Percentiles rank a stretch among this genome's conserved stretches.
Evolutionary conservation across 1,140 invertebrate species (phyloP).

Genomic region (Hycleus cichorii): DNA sequence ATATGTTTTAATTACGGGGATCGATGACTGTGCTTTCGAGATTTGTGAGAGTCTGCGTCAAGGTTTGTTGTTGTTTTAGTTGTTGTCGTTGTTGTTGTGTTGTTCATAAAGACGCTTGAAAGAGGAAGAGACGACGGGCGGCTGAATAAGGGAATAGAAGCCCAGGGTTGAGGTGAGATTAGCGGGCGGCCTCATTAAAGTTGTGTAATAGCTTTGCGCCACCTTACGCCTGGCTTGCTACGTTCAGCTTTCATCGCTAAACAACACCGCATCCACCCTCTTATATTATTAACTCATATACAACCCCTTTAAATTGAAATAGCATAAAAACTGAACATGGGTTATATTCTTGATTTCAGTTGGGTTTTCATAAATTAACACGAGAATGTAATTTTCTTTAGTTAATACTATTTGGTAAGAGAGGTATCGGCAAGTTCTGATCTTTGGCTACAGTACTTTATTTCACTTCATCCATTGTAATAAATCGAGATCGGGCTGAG

Average conservation of each 20-base stretch:
- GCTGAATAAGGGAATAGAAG: not conserved
- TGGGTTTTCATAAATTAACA: no score
- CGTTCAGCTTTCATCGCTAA: conserved; percentile 22
- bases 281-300: conserved; percentile 13
- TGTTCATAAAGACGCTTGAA: conserved; percentile 12
- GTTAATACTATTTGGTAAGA: no score
- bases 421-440: conserved; percentile 25
- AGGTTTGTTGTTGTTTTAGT: not conserved
- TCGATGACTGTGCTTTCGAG: conserved; percentile 24
- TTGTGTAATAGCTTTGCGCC: conserved; percentile 35
- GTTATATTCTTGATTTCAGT: no score
- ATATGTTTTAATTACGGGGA: conserved; percentile 30
- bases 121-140: conserved; percentile 8
- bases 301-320: not conserved
- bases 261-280: conserved; percentile 10
- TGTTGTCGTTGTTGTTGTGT: not conserved
- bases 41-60: conserved; percentile 22
- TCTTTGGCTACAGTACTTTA: conserved; percentile 29
- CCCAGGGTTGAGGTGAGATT: conserved; percentile 25
- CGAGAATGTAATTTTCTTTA: no score
- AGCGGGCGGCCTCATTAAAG: conserved; percentile 34
- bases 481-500: conserved; percentile 36
- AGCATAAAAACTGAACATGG: no score
- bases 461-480: conserved; percentile 39
- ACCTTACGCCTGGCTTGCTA: conserved; percentile 25